Evolutionary conservation across 2,113 vertebrate genomes (phyloP).

Genomic region (Pelodiscus sinensis): DNA sequence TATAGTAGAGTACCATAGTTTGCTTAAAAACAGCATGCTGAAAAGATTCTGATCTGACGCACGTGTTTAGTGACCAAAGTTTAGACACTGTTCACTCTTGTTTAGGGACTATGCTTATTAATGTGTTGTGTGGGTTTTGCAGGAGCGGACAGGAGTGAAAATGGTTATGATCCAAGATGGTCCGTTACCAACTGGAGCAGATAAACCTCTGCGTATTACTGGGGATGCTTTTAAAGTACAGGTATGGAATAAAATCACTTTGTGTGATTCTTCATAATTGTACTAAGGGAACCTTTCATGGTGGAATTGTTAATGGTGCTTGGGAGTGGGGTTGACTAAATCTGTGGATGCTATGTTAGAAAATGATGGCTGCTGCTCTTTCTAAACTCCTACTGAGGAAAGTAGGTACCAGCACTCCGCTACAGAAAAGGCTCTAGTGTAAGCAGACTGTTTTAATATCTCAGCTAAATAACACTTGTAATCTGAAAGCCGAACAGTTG

Average conservation of each 20-base stretch:
- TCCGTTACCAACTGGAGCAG: constrained; percentile 94
- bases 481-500: constrained; percentile 58
- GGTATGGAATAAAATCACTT: constrained; percentile 75
- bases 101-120: constrained; percentile 37
- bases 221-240: constrained; percentile 99
- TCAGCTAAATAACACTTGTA: constrained; percentile 68
- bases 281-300: background rate
- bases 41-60: constrained; percentile 26
- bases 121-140: constrained; percentile 60
- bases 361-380: background rate
- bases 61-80: background rate
- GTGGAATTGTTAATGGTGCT: fast-evolving
- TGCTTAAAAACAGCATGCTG: background rate
- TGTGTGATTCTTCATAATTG: background rate
- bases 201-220: constrained; percentile 97
- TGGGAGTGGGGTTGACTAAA: background rate
- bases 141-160: constrained; percentile 98
- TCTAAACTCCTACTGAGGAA: background rate
- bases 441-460: background rate
- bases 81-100: background rate
- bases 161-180: constrained; percentile 99
- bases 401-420: background rate
- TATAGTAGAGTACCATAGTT: background rate
- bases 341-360: background rate
- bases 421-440: background rate